phyloP scores from a whole-genome alignment of 2,888 invertebrate genomes.

The Biston stratarius region DNA sequence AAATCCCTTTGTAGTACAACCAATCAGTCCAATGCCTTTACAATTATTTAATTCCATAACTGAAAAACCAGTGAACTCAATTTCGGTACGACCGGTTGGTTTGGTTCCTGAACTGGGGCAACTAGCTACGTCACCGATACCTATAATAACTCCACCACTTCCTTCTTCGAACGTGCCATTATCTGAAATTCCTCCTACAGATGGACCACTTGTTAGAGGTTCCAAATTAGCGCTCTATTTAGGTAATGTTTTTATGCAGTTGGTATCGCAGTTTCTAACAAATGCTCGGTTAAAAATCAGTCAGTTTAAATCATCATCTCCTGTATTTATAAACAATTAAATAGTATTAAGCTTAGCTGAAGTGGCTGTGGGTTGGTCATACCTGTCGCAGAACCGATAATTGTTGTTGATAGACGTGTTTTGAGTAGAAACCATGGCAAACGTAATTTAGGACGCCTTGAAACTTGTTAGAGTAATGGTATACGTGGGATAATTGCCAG shows the following conservation, averaged over 20 bases:
- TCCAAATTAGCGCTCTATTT: constrained; percentile 65
- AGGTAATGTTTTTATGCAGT: constrained; percentile 69
- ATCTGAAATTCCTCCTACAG: constrained; percentile 22
- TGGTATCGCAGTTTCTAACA: constrained; percentile 66
- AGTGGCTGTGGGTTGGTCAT: not conserved
- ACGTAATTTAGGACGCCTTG: no score
- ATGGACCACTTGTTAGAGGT: constrained; percentile 48
- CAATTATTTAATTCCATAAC: not conserved
- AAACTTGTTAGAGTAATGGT: no score
- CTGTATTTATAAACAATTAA: constrained; percentile 36
- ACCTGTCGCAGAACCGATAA: no score
- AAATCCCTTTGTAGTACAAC: not conserved
- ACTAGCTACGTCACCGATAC: not conserved
- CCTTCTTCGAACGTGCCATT: constrained; percentile 7
- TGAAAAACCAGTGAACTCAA: not conserved
- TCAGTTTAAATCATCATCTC: constrained; percentile 49
- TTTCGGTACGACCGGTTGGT: constrained; percentile 3
- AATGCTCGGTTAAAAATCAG: constrained; percentile 62
- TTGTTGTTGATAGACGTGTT: no score
- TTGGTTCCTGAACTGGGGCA: not conserved
- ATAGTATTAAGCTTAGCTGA: no score
- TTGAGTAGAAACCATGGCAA: no score
- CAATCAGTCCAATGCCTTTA: not conserved
- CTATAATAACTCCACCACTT: constrained; percentile 22
- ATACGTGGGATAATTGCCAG: no score